These are phyloP conservation scores for Phodopus roborovskii DNA, from an alignment of 2,113 vertebrate species.

Conservation along the genomic window DNA sequence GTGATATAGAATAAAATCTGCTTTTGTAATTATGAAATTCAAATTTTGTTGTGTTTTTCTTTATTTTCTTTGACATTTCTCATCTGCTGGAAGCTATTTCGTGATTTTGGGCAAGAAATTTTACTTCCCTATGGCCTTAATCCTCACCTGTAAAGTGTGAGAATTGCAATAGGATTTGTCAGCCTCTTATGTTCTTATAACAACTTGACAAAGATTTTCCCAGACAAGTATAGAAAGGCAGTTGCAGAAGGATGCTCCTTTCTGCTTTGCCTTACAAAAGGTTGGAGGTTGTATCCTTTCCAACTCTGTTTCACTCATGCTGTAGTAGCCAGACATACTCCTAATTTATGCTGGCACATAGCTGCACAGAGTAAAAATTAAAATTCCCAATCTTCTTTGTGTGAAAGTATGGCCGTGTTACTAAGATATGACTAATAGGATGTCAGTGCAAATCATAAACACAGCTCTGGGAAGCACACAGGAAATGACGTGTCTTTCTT, in stretches of 20 bases:
- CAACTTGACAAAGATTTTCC: not conserved
- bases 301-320: not conserved
- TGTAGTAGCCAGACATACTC: not conserved
- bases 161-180: not conserved
- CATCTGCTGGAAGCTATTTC: not conserved
- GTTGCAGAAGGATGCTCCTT: not conserved
- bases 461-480: not conserved
- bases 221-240: not conserved
- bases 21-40: constrained; percentile 19
- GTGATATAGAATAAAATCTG: not conserved
- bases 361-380: not conserved
- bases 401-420: not conserved
- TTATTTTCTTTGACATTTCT: not conserved
- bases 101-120: not conserved
- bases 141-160: not conserved
- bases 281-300: constrained; percentile 9
- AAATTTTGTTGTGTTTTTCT: not conserved
- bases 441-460: not conserved
- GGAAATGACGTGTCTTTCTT: no score
- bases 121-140: not conserved
- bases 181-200: not conserved
- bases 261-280: not conserved
- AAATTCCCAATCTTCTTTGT: not conserved
- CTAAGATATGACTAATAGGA: not conserved
- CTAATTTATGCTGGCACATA: constrained; percentile 7